phyloP scores from a whole-genome alignment of 2,113 vertebrate genomes.

The Siniperca chuatsi region DNA sequence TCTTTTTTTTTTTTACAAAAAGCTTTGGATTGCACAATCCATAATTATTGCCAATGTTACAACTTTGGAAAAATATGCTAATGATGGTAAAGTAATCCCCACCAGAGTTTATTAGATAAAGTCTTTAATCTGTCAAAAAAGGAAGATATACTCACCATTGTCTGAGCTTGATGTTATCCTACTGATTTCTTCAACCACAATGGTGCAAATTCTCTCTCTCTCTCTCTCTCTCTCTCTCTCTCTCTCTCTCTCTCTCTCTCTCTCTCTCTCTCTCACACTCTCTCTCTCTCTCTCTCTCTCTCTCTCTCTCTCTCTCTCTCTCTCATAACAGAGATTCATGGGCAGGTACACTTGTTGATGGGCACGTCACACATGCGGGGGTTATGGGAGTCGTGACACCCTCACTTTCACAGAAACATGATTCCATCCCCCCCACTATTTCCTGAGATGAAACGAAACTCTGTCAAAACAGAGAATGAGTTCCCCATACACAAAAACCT shows the following conservation, averaged over 20 bases:
- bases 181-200: background rate
- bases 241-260: background rate
- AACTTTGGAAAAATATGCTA: background rate
- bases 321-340: no score
- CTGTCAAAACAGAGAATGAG: no score
- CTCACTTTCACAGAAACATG: no score
- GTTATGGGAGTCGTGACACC: no score
- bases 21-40: background rate
- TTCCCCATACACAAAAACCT: no score
- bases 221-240: background rate
- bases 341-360: no score
- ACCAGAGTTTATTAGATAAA: background rate
- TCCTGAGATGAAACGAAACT: no score
- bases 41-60: background rate
- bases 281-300: no score
- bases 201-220: background rate
- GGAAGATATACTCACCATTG: slow-evolving; percentile 35
- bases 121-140: background rate
- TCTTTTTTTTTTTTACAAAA: background rate
- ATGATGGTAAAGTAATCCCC: background rate
- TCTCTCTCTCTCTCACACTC: no score
- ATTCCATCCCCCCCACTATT: no score
- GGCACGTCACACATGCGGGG: no score
- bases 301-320: no score
- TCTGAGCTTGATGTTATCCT: background rate